Evolutionary conservation across 2,888 invertebrate species (phyloP).

Genomic region (Drosophila setosimentum): DNA sequence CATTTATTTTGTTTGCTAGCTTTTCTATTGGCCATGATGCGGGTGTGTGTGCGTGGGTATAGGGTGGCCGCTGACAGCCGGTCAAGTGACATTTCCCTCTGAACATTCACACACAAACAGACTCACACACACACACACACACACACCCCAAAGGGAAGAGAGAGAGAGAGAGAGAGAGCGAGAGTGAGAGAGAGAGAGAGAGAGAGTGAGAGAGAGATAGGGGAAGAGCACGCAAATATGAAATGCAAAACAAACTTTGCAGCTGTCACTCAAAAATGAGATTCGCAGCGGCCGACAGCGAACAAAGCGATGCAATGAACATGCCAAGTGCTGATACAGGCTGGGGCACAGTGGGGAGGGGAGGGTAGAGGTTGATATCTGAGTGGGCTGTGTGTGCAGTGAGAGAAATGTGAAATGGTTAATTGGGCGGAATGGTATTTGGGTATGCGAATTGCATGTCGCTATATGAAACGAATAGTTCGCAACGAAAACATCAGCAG

Average conservation of each 20-base stretch:
- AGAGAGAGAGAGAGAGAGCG: no score
- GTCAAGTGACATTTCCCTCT: slow-evolving; percentile 78
- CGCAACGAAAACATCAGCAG: slow-evolving; percentile 18
- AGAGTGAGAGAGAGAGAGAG: not conserved
- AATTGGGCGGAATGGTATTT: slow-evolving; percentile 74
- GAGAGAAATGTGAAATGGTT: slow-evolving; percentile 71
- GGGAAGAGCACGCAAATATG: slow-evolving; percentile 68
- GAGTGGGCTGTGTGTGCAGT: slow-evolving; percentile 51
- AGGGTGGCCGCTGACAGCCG: slow-evolving; percentile 54
- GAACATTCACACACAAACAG: slow-evolving; percentile 36
- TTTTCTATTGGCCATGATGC: slow-evolving; percentile 70
- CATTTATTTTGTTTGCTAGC: slow-evolving; percentile 76
- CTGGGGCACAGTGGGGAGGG: not conserved
- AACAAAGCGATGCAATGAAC: slow-evolving; percentile 58
- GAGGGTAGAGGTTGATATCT: not conserved
- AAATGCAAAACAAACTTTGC: slow-evolving; percentile 81
- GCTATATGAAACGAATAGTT: slow-evolving; percentile 50
- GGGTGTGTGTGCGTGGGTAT: slow-evolving; percentile 12
- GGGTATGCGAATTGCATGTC: slow-evolving; percentile 45
- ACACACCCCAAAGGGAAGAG: no score
- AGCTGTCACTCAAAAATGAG: slow-evolving; percentile 80
- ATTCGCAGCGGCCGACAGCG: slow-evolving; percentile 63
- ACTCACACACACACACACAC: slow-evolving; percentile 2
- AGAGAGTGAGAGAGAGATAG: not conserved
- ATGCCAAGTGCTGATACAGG: slow-evolving; percentile 37